Base-by-base conservation (phyloP, 64 coral and sea anemone species). In the Dendronephthya gigantea region DNA sequence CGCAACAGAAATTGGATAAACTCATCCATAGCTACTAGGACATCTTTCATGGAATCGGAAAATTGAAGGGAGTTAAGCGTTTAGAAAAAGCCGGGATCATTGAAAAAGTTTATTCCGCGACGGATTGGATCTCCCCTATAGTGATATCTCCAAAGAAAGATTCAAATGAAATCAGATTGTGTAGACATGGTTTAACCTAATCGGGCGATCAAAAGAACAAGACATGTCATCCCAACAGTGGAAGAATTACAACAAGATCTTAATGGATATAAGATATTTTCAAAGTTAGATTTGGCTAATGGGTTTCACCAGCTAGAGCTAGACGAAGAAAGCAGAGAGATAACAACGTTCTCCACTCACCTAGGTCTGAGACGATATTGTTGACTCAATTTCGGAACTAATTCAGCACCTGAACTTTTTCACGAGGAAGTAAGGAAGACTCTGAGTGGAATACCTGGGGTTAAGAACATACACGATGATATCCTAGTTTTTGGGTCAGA, bases 31-130 rank as follows among this genome's bases (percentile, higher is more conserved):
- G 62, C 48, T 81, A 92, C 48, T 50, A 83, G 27, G 31, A 85
- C 39, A 47, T 88, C 48, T 92, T 91, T 28, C 68, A 49, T 48
- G 90, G 90, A 9, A 84, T 92, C 70, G 69, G 83, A 68, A 59
- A 85, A 66, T 70, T 89, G 49, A 88, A 89, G 52, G 90, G 70
- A 35, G 82, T 68, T 28, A 85, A 62, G 72, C 11, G 41, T 45
- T 11, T 45, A 11, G 58, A 66, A 66, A 17, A 66, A 5, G 58
- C 58, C 2, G 58, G 58, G 5, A 66, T 66, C 14, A 66, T 66
- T 66, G 58, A 66, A 14, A 66, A 5, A 17, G 58, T 66, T n/a
- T 5, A 66, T 66, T 66, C 58, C 2, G 58, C 58, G 5, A 66
- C 58, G 22, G 58, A 66, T 17, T 66, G 58, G 58, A 14, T 66